A percentile compares a stretch with the other conserved stretches of the same genome.
These are phyloP conservation scores for Theristicus caerulescens DNA, from an alignment of 2,113 vertebrate genomes.

Conservation along the genomic window DNA sequence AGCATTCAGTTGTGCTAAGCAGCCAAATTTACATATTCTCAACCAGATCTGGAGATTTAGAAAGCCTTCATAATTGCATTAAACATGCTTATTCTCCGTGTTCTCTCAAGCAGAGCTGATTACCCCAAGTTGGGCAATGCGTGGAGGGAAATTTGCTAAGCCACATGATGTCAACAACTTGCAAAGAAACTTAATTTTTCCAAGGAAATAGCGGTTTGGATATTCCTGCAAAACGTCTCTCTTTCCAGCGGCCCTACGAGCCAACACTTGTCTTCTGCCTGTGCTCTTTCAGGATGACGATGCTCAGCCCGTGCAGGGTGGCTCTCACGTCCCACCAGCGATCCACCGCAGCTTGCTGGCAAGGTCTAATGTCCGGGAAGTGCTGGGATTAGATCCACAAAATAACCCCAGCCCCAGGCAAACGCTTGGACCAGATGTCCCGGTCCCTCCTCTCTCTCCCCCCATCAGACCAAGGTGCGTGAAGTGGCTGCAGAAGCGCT, in stretches of 20 bases:
- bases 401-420: background rate
- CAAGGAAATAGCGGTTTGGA: background rate
- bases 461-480: background rate
- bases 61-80: constrained; percentile 73
- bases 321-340: background rate
- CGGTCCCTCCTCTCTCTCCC: background rate
- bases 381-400: background rate
- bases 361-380: background rate
- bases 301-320: background rate
- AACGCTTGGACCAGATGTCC: background rate
- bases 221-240: background rate
- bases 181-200: constrained; percentile 14
- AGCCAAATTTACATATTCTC: constrained; percentile 66
- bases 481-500: background rate
- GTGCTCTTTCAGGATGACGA: background rate
- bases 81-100: constrained; percentile 62
- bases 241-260: background rate
- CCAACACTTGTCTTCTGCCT: background rate
- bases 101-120: constrained; percentile 63
- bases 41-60: constrained; percentile 43
- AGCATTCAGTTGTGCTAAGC: constrained; percentile 64
- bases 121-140: constrained; percentile 55
- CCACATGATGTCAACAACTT: constrained; percentile 40
- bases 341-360: background rate
- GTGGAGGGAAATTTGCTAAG: constrained; percentile 49